A percentile compares a stretch with the other conserved stretches of the same genome.
phyloP scores from a whole-genome alignment of 2,888 invertebrate genomes.

The Trisateles emortualis region DNA sequence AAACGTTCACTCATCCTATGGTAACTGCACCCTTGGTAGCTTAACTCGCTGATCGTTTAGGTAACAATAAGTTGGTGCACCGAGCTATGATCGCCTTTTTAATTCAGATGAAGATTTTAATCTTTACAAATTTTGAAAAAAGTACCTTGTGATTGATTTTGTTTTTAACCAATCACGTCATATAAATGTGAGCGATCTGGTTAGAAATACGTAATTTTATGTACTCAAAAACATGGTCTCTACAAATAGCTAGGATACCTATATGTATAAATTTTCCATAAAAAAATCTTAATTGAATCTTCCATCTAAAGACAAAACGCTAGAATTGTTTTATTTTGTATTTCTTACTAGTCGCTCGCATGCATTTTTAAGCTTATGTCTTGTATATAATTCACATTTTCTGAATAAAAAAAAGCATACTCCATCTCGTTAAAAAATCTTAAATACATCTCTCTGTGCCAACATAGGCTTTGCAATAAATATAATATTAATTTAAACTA shows the following conservation, averaged over 20 bases:
- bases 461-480: slow-evolving; percentile 46
- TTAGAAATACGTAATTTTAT: slow-evolving; percentile 14
- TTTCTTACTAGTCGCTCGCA: slow-evolving; percentile 49
- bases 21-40: too few species aligned
- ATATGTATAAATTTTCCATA: slow-evolving; percentile 33
- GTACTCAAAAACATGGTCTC: slow-evolving; percentile 23
- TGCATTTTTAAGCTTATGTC: slow-evolving; percentile 45
- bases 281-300: slow-evolving; percentile 38
- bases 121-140: too few species aligned
- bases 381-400: slow-evolving; percentile 51
- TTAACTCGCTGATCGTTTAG: too few species aligned
- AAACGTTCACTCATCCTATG: too few species aligned
- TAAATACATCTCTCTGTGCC: slow-evolving; percentile 43
- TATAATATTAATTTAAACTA: slow-evolving; percentile 55
- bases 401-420: slow-evolving; percentile 44
- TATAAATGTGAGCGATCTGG: slow-evolving; percentile 11
- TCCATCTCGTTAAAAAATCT: slow-evolving; percentile 33
- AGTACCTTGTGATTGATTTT: too few species aligned
- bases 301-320: slow-evolving; percentile 54
- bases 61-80: too few species aligned
- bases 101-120: too few species aligned
- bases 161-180: neutral
- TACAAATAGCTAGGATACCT: slow-evolving; percentile 31
- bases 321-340: slow-evolving; percentile 38
- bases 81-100: too few species aligned